Percentiles rank a stretch among this genome's conserved stretches.
Evolutionary conservation across 92 coral and sea anemone species (phyloP).

Genomic region (Parazoanthus swiftii): DNA sequence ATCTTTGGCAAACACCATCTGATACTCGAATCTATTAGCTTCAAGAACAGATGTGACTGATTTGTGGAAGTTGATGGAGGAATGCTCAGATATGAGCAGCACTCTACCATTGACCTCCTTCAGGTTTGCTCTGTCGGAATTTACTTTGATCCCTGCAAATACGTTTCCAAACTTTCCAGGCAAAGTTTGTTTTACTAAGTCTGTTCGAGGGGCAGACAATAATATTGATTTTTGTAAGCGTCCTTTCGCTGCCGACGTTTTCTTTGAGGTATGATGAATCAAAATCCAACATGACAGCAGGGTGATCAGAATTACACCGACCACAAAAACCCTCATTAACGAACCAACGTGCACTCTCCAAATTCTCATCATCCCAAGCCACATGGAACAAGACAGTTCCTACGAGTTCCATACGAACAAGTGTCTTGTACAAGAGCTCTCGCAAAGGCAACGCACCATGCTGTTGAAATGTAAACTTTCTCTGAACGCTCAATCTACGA

Average conservation of each 20-base stretch:
- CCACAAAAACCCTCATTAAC: conserved; percentile 54
- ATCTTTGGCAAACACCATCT: conserved; percentile 61
- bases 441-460: neutral
- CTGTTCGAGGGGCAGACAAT: conserved; percentile 26
- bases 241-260: conserved; percentile 58
- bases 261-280: conserved; percentile 56
- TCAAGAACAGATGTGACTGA: conserved; percentile 72
- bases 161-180: conserved; percentile 12
- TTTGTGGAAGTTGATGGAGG: conserved; percentile 65
- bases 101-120: conserved; percentile 49
- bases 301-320: conserved; percentile 54
- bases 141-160: neutral
- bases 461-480: neutral
- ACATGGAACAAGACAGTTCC: neutral
- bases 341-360: conserved; percentile 82
- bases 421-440: neutral
- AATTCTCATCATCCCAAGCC: conserved; percentile 64
- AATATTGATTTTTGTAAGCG: conserved; percentile 45
- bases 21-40: conserved; percentile 72
- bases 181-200: neutral
- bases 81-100: conserved; percentile 53
- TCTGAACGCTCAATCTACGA: neutral
- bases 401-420: conserved; percentile 20
- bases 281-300: conserved; percentile 73
- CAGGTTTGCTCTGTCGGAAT: neutral